These are phyloP conservation scores for Nanger granti DNA, from an alignment of 2,113 vertebrate species.

Conservation along the genomic window DNA sequence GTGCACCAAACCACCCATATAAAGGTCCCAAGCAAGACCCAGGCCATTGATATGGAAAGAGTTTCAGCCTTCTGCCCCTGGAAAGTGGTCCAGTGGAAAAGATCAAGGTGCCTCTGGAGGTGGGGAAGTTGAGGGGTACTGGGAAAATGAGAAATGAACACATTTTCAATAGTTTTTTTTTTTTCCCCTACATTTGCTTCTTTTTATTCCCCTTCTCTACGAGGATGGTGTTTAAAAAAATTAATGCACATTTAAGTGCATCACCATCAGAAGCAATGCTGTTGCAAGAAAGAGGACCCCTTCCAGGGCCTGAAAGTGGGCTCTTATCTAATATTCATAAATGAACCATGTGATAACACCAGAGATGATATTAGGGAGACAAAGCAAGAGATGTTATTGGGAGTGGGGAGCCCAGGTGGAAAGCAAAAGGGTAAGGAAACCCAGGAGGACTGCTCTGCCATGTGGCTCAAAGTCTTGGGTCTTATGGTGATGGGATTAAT, in stretches of 20 bases:
- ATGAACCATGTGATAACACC: background rate
- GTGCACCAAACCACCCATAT: background rate
- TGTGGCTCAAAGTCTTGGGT: background rate
- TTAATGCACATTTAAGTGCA: background rate
- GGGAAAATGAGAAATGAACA: background rate
- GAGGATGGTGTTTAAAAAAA: background rate
- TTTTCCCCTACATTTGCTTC: background rate
- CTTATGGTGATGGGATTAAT: background rate
- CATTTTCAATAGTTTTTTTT: background rate
- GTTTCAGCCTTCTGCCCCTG: background rate
- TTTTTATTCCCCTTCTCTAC: background rate
- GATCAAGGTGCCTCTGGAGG: background rate
- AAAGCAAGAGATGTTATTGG: background rate
- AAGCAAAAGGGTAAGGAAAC: background rate
- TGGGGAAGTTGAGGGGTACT: background rate
- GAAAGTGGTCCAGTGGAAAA: background rate
- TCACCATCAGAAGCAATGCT: background rate
- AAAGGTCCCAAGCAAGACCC: background rate
- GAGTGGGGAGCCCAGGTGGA: accelerated
- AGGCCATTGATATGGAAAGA: background rate
- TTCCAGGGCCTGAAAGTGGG: background rate
- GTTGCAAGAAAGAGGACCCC: background rate
- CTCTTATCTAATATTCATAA: background rate
- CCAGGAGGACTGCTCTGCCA: background rate
- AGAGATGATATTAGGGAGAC: background rate